Base-by-base conservation (phyloP, 1,140 invertebrate species). In the Oreohelix idahoensis region DNA sequence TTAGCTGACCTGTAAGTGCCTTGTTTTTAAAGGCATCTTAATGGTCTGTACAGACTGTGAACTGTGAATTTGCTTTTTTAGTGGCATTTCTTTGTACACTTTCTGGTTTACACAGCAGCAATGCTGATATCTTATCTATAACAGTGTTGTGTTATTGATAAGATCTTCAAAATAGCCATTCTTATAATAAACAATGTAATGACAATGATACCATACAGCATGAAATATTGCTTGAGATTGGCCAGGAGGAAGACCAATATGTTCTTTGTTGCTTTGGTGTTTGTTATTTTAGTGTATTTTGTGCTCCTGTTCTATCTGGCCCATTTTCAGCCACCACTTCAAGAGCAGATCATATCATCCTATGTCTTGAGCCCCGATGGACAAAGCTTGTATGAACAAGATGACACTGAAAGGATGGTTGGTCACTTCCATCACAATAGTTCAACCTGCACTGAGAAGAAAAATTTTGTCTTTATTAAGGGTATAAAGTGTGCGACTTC, bases 391-490 rank as follows among this genome's bases (percentile, higher is more conserved):
- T 66, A 66, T 32, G 63, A 66, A 23, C n/a, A 32, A 32, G 20
- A 66, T 32, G n/a, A 66, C 63, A 5, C 51, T 23, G 29, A 32
- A 32, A 11, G 5, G 20, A 32, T 8, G n/a, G 11, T 32, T 23
- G 32, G 63, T 32, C n/a, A n/a, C 20, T 0, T 32, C 23, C n/a
- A 11, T 10, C n/a, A 23, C 29, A 2, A 8, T 11, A 32, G 20
- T 5, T 5, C 23, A 23, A 78, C 42, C 1, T 86, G 85, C 74
- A 70, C 23, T 39, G 86, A 86, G 79, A 84, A 83, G 32, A 81
- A 17, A 51, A 87, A 89, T 69, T 86, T 90, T 79, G 89, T 87
- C 4, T 89, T 90, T 63, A 87, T 89, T 39, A 90, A 88, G 69
- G 84, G 85, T 35, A 87, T 88, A 84, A 89, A 89, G 81, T 89